These are phyloP conservation scores for Hydrotaea diabolus DNA, from an alignment of 2,888 invertebrate species.

Conservation along the genomic window DNA sequence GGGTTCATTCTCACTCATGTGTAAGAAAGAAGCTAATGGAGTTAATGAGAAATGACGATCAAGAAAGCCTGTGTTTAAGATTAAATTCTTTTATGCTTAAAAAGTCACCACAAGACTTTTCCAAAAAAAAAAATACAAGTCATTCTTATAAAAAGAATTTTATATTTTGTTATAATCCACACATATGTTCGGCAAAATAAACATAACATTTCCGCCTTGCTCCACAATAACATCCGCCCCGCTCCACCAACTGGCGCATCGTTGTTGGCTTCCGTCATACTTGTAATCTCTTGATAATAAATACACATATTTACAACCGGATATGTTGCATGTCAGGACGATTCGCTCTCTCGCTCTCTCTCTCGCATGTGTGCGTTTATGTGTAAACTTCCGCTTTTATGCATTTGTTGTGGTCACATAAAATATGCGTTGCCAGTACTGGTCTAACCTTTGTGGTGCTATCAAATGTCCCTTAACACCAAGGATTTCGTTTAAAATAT, in stretches of 20 bases:
- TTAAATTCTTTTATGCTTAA: too few species aligned
- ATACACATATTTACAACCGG: slow-evolving; percentile 1
- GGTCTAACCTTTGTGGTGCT: background rate
- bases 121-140: too few species aligned
- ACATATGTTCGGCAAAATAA: background rate
- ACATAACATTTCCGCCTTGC: background rate
- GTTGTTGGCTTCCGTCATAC: too few species aligned
- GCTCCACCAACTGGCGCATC: too few species aligned
- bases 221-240: too few species aligned
- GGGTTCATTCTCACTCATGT: too few species aligned
- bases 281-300: background rate
- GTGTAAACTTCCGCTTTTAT: background rate
- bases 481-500: background rate
- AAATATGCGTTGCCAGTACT: background rate
- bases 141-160: too few species aligned
- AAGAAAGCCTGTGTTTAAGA: too few species aligned
- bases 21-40: too few species aligned
- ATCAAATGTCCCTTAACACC: background rate
- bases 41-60: too few species aligned
- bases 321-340: background rate
- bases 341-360: background rate
- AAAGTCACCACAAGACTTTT: too few species aligned
- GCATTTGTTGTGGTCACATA: slow-evolving; percentile 9
- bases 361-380: background rate
- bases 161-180: background rate